A percentile compares a stretch with the other conserved stretches of the same genome.
Evolutionary conservation across 2,888 invertebrate genomes (phyloP).

Genomic region (Amblyjoppa proteus): DNA sequence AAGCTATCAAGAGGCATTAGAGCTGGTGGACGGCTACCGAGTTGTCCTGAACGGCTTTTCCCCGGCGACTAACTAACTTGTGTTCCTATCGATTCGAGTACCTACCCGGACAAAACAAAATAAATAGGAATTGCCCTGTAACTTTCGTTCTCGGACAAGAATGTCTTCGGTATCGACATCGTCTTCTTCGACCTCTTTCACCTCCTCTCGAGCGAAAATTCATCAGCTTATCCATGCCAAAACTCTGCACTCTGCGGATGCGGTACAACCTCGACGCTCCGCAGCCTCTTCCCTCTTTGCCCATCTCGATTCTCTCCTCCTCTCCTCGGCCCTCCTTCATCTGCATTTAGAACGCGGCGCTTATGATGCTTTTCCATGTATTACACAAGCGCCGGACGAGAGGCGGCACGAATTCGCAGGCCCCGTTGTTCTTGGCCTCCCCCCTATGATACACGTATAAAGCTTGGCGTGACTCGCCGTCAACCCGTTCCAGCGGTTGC

Average conservation of each 20-base stretch:
- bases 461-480: slow-evolving; percentile 49
- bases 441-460: not conserved
- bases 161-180: not conserved
- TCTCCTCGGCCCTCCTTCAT: slow-evolving; percentile 38
- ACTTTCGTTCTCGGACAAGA: not conserved
- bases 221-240: slow-evolving; percentile 36
- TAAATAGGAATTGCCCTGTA: not conserved
- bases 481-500: slow-evolving; percentile 25
- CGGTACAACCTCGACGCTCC: not conserved
- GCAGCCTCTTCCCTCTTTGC: not conserved
- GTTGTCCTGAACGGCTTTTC: not conserved
- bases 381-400: slow-evolving; percentile 5
- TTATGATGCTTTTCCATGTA: slow-evolving; percentile 42
- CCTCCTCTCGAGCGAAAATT: slow-evolving; percentile 3
- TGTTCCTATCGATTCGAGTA: not conserved
- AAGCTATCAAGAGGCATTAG: slow-evolving; percentile 5
- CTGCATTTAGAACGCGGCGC: slow-evolving; percentile 51
- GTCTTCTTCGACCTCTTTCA: not conserved
- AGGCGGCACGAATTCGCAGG: not conserved
- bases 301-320: slow-evolving; percentile 2
- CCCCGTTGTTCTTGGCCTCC: slow-evolving; percentile 5
- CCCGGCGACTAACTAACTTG: not conserved
- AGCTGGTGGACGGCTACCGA: not conserved
- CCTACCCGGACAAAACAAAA: not conserved
- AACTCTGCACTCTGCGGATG: not conserved